phyloP scores from a whole-genome alignment of 2,113 vertebrate species.

The Papio anubis region DNA sequence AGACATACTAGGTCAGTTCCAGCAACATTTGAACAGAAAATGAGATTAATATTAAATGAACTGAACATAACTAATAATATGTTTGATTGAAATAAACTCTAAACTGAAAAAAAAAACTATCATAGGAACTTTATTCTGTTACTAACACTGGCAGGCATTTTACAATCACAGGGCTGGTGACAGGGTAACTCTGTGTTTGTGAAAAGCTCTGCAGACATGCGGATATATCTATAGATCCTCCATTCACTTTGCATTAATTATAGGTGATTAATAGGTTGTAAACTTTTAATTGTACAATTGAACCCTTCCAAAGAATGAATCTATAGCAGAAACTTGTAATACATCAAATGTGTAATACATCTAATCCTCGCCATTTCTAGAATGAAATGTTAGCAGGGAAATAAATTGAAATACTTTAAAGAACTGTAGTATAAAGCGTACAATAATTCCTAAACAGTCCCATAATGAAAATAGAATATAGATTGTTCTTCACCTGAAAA shows the following conservation, averaged over 20 bases:
- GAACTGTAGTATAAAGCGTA: background rate
- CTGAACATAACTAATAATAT: slow-evolving; percentile 67
- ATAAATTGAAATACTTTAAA: slow-evolving; percentile 25
- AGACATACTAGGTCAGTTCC: slow-evolving; percentile 68
- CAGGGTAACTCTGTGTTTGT: background rate
- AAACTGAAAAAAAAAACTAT: slow-evolving; percentile 68
- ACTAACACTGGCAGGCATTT: slow-evolving; percentile 40
- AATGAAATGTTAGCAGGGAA: background rate
- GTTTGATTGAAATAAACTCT: slow-evolving; percentile 60
- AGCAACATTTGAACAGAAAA: slow-evolving; percentile 70
- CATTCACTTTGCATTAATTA: background rate
- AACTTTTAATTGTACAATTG: slow-evolving; percentile 16
- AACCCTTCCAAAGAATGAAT: background rate
- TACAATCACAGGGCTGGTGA: background rate
- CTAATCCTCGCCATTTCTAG: background rate
- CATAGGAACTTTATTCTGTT: slow-evolving; percentile 59
- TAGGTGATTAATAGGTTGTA: background rate
- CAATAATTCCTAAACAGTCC: background rate
- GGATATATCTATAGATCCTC: background rate
- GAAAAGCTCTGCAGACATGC: slow-evolving; percentile 1
- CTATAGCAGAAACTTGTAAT: background rate
- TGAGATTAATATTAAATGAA: slow-evolving; percentile 72
- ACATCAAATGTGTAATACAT: background rate
- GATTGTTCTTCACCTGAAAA: background rate
- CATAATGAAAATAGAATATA: background rate